Base-by-base conservation (phyloP, 1,140 invertebrate genomes). In the Bombus waltoni region DNA sequence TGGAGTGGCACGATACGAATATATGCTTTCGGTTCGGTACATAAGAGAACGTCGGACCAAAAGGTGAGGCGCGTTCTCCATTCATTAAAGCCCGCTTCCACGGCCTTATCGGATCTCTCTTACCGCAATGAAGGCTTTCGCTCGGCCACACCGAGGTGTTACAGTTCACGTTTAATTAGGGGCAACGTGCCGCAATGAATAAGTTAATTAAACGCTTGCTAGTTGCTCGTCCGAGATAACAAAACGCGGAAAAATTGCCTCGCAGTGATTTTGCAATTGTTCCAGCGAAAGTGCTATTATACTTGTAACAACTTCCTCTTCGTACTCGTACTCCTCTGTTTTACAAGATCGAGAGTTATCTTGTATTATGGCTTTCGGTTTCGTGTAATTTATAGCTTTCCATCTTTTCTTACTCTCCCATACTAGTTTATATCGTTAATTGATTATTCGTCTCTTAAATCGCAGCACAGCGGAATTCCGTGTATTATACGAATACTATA, bases 151-250 rank as follows among this genome's bases (percentile, higher is more conserved):
- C 76, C 77, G 88, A 94, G 94, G 94, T 94, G 94, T 94, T 94
- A 94, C 91, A 92, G 91, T 93, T 94, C 93, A 89, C 93, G 93
- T 94, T 94, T 94, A 94, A 94, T 94, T 94, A 94, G 94, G 91
- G 80, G 79, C 86, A 88, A 92, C 86, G 88, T 85, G 89, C 82
- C 86, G 91, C 90, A 93, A 94, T 94, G 93, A 94, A 94, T 94
- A 94, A 94, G 93, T 94, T 94, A 94, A 94, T 94, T 94, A 93
- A 93, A 93, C 87, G 83, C 40, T 72, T 85, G 83, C 47, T 72
- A 85, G 25, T 53, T 73, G 40, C 80, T 40, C 32, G 81, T 42
- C 53, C 35, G 76, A 32, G 66, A 71, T 68, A 4, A 32, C n/a
- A 76, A 74, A 62, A 72, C 65, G 65, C 25, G 40, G 62, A 88